Conservation (phyloP, 2,888 invertebrate species). For the Sphaeridia pumilis region DNA sequence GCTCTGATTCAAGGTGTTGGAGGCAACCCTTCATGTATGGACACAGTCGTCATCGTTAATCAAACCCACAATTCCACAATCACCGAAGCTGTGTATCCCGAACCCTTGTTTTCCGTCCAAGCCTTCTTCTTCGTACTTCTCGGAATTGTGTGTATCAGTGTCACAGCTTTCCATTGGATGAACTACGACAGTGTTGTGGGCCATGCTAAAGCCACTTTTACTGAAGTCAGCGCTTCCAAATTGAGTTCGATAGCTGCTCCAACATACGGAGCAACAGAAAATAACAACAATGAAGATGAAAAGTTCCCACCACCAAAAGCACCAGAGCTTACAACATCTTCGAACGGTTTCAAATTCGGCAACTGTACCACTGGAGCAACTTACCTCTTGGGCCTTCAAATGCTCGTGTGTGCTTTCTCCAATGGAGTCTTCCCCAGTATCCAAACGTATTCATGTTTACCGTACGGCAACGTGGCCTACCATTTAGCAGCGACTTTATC, state of each 20-base stretch:
- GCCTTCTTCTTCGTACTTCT: conserved; percentile 56
- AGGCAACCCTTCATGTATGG: background rate
- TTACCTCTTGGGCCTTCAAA: conserved; percentile 16
- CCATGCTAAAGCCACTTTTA: background rate
- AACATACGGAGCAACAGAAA: conserved; percentile 1
- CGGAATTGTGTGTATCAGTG: conserved; percentile 51
- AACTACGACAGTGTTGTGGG: conserved; percentile 37
- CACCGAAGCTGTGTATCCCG: conserved; percentile 35
- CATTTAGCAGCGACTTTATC: conserved; percentile 64
- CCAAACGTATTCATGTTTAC: conserved; percentile 67
- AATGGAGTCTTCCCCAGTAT: conserved; percentile 56
- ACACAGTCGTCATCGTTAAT: background rate
- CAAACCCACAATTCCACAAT: background rate
- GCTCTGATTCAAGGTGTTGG: conserved; percentile 70
- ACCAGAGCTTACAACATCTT: too few species aligned
- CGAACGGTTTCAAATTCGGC: background rate
- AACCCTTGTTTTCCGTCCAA: conserved; percentile 51
- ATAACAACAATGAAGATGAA: background rate
- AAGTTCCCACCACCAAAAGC: too few species aligned
- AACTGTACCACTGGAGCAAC: background rate
- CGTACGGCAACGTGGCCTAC: conserved; percentile 65
- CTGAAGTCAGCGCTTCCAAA: background rate
- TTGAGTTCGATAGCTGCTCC: too few species aligned
- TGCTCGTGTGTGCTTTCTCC: conserved; percentile 10
- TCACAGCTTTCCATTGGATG: conserved; percentile 49